Evolutionary conservation across 2,888 invertebrate species (phyloP), one percentile per base, ranked within the genome.

Genomic region (Galerucella calmariensis): DNA sequence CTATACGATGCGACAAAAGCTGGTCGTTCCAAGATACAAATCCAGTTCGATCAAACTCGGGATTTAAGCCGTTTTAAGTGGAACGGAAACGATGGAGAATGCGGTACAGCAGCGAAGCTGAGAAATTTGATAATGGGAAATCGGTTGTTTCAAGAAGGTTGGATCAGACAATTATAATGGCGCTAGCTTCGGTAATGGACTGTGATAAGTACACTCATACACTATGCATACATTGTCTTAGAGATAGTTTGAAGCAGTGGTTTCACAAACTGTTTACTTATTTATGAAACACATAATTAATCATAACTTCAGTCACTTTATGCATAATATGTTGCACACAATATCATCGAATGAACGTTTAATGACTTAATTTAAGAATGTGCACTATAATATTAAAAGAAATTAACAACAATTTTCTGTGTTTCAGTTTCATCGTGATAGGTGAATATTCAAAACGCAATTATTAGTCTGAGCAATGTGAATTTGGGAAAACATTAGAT

Each of bases 11-110:
- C 61, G 69, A 69, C 73, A 59, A 69, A 74, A 63, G 69, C 63
- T 58, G 73, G 69, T 69, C 65, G 61, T 59, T 62, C 53, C 51
- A 61, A 66, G 61, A 74, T 59, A 56, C 41, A 46, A 27, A 74
- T 74, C 69, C 66, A 41, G 66, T 74, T 69, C 66, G 73, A 69
- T 66, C 73, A 74, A 66, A 66, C 66, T 66, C 14, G 51, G 69
- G 69, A 74, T 69, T 59, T 66, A 61, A 59, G 69, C 59, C 63
- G 58, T 63, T 58, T 51, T 74, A 67, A 70, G 67, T 74, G 61
- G 51, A 70, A 74, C 66, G 70, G 67, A 74, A 66, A 51, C 58
- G 73, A 74, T 56, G 16, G 41, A 65, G 46, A n/a, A 65, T 46
- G 46, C 41, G 46, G 46, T 46, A 16, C 14, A 44, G 46, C n/a